Conservation (phyloP, 2,888 invertebrate species). For the Beris chalybata region DNA sequence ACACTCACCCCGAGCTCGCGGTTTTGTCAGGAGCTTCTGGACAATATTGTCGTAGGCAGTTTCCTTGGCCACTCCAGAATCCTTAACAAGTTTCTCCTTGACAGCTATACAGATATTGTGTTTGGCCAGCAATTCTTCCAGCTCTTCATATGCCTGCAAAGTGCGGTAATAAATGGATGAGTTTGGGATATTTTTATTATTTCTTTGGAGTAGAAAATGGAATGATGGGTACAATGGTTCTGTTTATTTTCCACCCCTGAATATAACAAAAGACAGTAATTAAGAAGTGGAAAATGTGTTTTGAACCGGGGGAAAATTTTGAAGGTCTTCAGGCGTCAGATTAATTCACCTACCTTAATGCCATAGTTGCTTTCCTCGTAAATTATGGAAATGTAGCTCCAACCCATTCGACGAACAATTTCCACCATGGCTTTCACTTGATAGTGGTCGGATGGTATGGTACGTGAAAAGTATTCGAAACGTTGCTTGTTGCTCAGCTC, state of each 20-base stretch:
- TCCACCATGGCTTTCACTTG: slow-evolving; percentile 96
- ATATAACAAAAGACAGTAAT: too few relatives aligned
- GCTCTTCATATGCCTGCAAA: slow-evolving; percentile 86
- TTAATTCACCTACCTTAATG: slow-evolving; percentile 69
- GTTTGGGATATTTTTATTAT: neutral
- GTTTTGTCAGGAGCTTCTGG: slow-evolving; percentile 78
- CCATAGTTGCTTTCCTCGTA: slow-evolving; percentile 97
- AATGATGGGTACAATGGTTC: too few relatives aligned
- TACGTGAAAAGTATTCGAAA: slow-evolving; percentile 91
- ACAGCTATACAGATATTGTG: slow-evolving; percentile 91
- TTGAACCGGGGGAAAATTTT: neutral
- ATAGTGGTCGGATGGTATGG: slow-evolving; percentile 92
- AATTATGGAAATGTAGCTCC: slow-evolving; percentile 94
- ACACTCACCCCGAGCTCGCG: slow-evolving; percentile 80
- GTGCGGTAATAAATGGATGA: neutral
- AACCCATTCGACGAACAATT: slow-evolving; percentile 80
- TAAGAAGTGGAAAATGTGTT: neutral
- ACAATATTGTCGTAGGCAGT: slow-evolving; percentile 87
- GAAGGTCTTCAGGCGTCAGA: neutral
- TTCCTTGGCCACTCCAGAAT: slow-evolving; percentile 91
- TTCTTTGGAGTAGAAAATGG: neutral
- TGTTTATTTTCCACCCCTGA: too few relatives aligned
- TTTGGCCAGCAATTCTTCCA: slow-evolving; percentile 81
- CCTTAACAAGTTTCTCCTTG: slow-evolving; percentile 92
- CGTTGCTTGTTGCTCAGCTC: slow-evolving; percentile 92